A percentile compares a stretch with the other conserved stretches of the same genome.
Conservation (phyloP, 2,113 vertebrate genomes). For the Mormyrus lacerda region DNA sequence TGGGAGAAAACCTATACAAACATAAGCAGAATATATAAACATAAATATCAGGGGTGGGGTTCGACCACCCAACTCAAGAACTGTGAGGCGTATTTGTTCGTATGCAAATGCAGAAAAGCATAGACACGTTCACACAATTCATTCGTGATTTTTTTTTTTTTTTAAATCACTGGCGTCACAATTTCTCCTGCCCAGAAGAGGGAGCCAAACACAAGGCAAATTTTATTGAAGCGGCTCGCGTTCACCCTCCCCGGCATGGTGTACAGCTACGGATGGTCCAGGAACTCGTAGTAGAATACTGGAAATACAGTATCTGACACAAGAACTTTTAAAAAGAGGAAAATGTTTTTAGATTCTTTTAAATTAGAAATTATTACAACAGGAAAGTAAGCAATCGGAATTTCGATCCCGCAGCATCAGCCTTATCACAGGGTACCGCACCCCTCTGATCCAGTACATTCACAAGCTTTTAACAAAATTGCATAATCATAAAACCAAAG, state of each 20-base stretch:
- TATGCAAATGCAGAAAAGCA: not conserved
- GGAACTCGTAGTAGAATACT: not conserved
- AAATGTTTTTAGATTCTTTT: not conserved
- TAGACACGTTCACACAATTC: not conserved
- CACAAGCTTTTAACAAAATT: not conserved
- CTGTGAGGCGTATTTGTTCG: not conserved
- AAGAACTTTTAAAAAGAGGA: not conserved
- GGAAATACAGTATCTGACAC: not conserved
- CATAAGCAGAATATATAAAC: not conserved
- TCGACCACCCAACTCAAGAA: not conserved
- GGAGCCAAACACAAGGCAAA: constrained; percentile 29
- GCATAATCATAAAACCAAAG: not conserved
- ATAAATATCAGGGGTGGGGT: not conserved
- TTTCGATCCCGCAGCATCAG: not conserved
- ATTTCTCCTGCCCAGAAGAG: constrained; percentile 17
- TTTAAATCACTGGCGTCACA: not conserved
- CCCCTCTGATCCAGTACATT: not conserved
- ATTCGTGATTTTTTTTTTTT: not conserved
- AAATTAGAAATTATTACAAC: not conserved
- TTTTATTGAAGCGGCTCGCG: not conserved
- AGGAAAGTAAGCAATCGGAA: not conserved
- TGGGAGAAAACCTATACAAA: not conserved
- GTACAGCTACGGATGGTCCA: not conserved
- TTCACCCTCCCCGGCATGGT: not conserved
- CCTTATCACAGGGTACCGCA: not conserved